A percentile compares a stretch with the other conserved stretches of the same genome.
Evolutionary conservation across 2,797 vertebrate genomes (phyloP).

Genomic region (Tinamus major): DNA sequence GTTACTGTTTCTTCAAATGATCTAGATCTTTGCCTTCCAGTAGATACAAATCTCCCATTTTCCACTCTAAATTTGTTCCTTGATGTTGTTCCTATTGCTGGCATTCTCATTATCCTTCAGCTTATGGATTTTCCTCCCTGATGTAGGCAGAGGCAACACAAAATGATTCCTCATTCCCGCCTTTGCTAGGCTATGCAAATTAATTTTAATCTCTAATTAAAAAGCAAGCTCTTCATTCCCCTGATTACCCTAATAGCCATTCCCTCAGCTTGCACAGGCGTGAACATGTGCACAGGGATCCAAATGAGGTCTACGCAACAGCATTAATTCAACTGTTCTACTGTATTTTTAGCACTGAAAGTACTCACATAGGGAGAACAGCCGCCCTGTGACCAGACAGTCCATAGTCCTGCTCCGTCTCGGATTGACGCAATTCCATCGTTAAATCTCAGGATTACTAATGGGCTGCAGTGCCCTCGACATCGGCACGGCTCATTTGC

Average conservation of each 20-base stretch:
- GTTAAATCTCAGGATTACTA: slow-evolving; percentile 1
- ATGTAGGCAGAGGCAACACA: neutral
- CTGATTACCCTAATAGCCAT: slow-evolving; percentile 53
- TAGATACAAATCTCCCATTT: neutral
- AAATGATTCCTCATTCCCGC: neutral
- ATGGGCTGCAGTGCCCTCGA: slow-evolving; percentile 9
- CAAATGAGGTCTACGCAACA: neutral
- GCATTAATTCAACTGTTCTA: slow-evolving; percentile 6
- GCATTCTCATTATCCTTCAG: neutral
- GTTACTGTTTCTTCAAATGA: neutral
- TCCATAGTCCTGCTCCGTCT: neutral
- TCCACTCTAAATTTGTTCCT: neutral
- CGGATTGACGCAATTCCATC: slow-evolving; percentile 10
- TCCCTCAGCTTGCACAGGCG: slow-evolving; percentile 18
- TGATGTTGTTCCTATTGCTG: neutral
- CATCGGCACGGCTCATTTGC: slow-evolving; percentile 13
- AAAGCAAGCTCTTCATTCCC: slow-evolving; percentile 37
- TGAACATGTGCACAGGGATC: neutral
- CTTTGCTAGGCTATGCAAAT: slow-evolving; percentile 50
- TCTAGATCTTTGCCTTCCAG: neutral
- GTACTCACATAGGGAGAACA: neutral
- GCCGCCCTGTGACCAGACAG: neutral
- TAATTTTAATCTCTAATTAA: slow-evolving; percentile 36
- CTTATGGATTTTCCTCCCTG: neutral
- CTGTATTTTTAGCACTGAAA: neutral